Evolutionary conservation across 2,113 vertebrate genomes (phyloP), one percentile per base, ranked within the genome.

Genomic region (Micronycteris hirsuta): DNA sequence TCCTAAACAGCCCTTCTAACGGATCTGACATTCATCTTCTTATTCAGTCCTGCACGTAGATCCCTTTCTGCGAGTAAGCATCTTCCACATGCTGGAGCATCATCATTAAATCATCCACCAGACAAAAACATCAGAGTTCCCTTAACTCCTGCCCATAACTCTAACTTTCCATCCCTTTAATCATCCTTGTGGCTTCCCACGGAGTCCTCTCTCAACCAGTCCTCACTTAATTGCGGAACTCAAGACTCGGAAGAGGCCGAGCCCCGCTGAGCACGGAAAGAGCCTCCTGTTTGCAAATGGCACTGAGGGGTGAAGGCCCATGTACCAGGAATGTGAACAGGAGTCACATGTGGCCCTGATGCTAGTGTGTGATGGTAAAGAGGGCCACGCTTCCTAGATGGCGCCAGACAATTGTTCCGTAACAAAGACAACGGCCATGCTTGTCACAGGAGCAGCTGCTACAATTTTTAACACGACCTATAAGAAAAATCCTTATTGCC

Each of bases 101-200:
- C 74, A 82, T 89, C 89, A 91, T 80, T 74, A 89, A 96, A 76
- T 81, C 89, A 92, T 67, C 38, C 81, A 84, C 41, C 43, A 85
- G 45, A 80, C 7, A 7, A 41, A 81, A 67, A 67, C 54, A 49
- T 36, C 45, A 65, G 68, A 56, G 38, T 80, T 89, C 84, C 70
- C 92, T 86, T 83, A 78, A 94, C 49, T 95, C 89, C 45, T 74
- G 74, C 63, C 74, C 8, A 2, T 43, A 76, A 76, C 56, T 89
- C 73, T 89, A 93, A 95, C 83, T 96, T 96, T 76, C 93, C 96
- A 65, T 67, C 65, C 93, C 84, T 97, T 93, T 96, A 89, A 96
- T 96, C 95, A 97, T 93, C 70, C 56, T 24, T 94, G 92, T 2
- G 74, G 89, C 90, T 97, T 95, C 92, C 96, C 65, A 31, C 84